phyloP scores from a whole-genome alignment of 2,888 invertebrate genomes.

The Lycocerus yunnanus region DNA sequence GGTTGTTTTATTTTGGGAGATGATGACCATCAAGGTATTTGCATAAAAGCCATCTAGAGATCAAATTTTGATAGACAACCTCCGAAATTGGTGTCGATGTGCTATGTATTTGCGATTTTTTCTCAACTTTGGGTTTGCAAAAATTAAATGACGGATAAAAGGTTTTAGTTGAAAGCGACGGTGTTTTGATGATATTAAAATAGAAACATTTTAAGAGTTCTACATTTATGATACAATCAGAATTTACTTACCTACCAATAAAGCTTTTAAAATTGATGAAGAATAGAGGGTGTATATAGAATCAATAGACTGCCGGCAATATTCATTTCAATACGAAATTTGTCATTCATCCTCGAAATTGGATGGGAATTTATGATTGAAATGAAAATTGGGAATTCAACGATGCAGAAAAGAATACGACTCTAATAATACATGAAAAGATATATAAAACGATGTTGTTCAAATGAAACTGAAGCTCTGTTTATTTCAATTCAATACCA shows the following conservation, averaged over 20 bases:
- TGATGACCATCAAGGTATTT: background rate
- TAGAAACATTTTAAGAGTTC: background rate
- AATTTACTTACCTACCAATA: constrained; percentile 35
- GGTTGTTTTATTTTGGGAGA: background rate
- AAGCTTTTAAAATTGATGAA: constrained; percentile 39
- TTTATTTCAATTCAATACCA: constrained; percentile 43
- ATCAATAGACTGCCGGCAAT: constrained; percentile 53
- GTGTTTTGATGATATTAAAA: background rate
- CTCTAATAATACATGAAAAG: constrained; percentile 50
- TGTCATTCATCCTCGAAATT: constrained; percentile 57
- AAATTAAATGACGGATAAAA: background rate
- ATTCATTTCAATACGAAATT: constrained; percentile 57
- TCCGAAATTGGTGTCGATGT: background rate
- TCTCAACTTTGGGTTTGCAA: background rate
- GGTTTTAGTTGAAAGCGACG: background rate
- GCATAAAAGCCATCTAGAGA: background rate
- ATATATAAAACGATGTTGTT: constrained; percentile 35
- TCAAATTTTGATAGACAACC: background rate
- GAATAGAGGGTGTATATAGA: constrained; percentile 45
- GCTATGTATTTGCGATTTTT: background rate
- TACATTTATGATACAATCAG: constrained; percentile 29
- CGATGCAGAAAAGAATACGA: constrained; percentile 51
- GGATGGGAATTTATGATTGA: constrained; percentile 57
- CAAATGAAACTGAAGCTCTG: constrained; percentile 39
- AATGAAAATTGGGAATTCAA: constrained; percentile 54